Evolutionary conservation across 2,797 vertebrate genomes (phyloP), one percentile per base, ranked within the genome.

Genomic region (Balearica regulorum): DNA sequence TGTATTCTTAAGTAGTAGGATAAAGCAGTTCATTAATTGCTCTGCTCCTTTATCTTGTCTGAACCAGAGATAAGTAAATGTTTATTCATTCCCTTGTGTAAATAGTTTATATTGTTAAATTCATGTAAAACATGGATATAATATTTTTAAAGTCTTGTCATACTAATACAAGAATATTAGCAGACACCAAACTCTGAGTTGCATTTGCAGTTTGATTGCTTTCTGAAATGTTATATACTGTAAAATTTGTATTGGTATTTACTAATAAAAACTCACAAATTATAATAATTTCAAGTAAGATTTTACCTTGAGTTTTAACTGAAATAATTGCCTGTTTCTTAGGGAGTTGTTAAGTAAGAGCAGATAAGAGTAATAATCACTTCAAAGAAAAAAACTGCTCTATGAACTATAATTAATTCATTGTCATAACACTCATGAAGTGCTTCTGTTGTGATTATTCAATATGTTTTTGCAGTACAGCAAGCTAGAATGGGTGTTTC

Each of bases 361-460:
- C 72, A 69, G 15, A 22, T 80, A 62, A 78, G 13, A 83, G 57
- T 25, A 88, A 43, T 22, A 57, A 65, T 17, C 1, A 54, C 4
- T 81, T 57, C 31, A 16, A 86, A 71, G 53, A 83, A 83, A 60
- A 41, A 25, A 90, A 77, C 2, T 60, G 17, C 3, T 31, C 16
- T 20, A 31, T 1, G 1, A 57, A 33, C 5, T 60, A 19, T 33
- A 85, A 62, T 28, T 22, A 73, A 24, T 86, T 66, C 39, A 16
- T 44, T 71, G 17, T 58, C 0, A 0, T 41, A 44, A 29, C 26
- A 61, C 4, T 43, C 8, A 25, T 54, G 4, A 57, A 39, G 4
- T 37, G 13, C 5, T 81, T 28, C 2, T 62, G 9, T 31, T 83
- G 25, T 29, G 41, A 43, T 65, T 76, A 72, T 69, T 69, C 69